Conservation (phyloP, 2,888 invertebrate species). For the Dasysyrphus albostriatus region DNA sequence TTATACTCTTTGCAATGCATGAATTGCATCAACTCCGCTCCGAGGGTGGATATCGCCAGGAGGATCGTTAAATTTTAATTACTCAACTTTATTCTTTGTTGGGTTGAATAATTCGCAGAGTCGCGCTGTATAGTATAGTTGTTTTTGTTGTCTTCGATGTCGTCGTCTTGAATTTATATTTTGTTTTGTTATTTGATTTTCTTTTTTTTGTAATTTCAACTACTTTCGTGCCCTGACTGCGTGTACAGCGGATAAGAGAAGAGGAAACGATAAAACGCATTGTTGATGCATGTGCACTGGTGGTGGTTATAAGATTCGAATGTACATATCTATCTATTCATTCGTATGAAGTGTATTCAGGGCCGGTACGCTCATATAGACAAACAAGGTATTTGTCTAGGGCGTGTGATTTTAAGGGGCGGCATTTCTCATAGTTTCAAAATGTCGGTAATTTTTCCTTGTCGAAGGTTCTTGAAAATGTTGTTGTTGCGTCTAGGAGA, state of each 20-base stretch:
- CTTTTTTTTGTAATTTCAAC: conserved; percentile 63
- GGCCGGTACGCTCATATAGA: too few species aligned
- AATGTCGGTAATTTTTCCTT: too few species aligned
- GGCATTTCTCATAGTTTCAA: background rate
- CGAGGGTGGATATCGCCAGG: conserved; percentile 66
- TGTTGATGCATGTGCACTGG: conserved; percentile 66
- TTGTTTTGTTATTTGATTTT: conserved; percentile 38
- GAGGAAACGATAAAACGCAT: conserved; percentile 71
- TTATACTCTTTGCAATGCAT: conserved; percentile 46
- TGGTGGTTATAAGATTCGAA: conserved; percentile 16
- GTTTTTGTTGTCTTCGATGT: conserved; percentile 23
- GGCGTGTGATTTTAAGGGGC: background rate
- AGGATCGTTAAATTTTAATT: conserved; percentile 76
- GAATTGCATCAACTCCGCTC: conserved; percentile 42
- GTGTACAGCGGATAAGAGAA: conserved; percentile 54
- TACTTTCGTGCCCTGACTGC: conserved; percentile 61
- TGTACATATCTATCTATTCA: conserved; percentile 13
- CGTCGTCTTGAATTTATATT: conserved; percentile 30
- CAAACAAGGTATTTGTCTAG: background rate
- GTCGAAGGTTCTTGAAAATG: too few species aligned
- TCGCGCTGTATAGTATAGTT: conserved; percentile 46
- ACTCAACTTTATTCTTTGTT: conserved; percentile 76
- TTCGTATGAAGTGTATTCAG: background rate
- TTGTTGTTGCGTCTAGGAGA: too few species aligned
- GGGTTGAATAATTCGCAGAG: conserved; percentile 70